Evolutionary conservation across 2,888 invertebrate species (phyloP).

Genomic region (Acholoe squamosa): DNA sequence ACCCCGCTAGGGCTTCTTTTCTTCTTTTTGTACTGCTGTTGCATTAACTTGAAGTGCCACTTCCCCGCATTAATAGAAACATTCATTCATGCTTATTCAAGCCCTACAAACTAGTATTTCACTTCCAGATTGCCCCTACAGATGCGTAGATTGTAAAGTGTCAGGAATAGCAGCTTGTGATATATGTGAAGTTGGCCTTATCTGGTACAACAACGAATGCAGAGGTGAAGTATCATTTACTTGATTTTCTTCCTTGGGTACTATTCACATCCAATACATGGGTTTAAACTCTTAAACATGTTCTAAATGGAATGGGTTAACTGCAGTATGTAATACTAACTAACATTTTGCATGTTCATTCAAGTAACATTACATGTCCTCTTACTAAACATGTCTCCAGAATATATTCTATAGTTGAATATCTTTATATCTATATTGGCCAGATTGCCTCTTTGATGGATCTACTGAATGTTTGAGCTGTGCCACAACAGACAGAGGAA

Average conservation of each 20-base stretch:
- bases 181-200: neutral
- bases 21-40: no score
- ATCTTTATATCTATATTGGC: neutral
- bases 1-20: no score
- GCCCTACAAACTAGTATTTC: no score
- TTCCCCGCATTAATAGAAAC: no score
- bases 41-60: no score
- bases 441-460: neutral
- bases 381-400: neutral
- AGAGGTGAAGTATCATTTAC: slow-evolving; percentile 21
- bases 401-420: neutral
- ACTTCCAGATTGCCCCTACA: slow-evolving; percentile 17
- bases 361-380: no score
- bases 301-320: no score
- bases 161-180: neutral
- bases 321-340: no score
- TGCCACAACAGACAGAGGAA: neutral
- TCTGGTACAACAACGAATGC: neutral
- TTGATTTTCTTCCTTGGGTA: no score
- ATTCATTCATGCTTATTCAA: slow-evolving; percentile 24
- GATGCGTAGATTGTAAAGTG: neutral
- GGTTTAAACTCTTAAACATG: no score
- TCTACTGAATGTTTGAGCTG: neutral
- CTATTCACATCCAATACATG: no score
- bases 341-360: no score